Evolutionary conservation across 2,113 vertebrate species (phyloP), one percentile per base, ranked within the genome.

Genomic region (Cryptotis parvus): DNA sequence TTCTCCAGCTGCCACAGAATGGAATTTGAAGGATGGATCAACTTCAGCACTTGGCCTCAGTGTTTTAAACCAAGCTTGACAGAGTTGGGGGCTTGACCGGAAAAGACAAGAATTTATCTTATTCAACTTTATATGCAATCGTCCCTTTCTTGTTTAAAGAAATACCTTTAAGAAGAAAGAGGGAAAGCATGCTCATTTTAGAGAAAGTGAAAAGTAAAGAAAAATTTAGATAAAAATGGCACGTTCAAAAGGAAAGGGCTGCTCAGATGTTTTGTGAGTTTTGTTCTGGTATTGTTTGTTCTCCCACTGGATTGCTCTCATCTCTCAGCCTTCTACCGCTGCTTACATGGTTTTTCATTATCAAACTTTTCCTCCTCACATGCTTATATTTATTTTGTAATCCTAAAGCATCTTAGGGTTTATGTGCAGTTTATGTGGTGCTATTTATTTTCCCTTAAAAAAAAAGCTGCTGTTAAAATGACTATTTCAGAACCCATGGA

Each of bases 401-500:
- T 55, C 58, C 58, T 65, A 45, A 6, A 61, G 52, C 77, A 20
- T 92, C 66, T 78, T 68, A 78, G 58, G 79, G 49, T 70, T 52
- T 69, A 3, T 81, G 3, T 70, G 33, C 29, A 15, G 88, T 95
- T 91, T 95, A 90, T 87, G 81, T 84, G 74, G 9, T 68, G 43
- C 81, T 85, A 41, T 92, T 94, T 92, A 63, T 91, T 94, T 84
- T 82, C 84, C 81, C 37, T 94, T 52, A 0, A 2, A 31, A 33
- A 31, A 33, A 89, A 96, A 90, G n/a, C 74, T 95, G 91, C 78
- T 95, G 55, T 94, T 84, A 94, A 94, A 94, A 79, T 35, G 91
- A 86, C 83, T 87, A 84, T 94, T 94, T 94, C 66, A 90, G 65
- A 91, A 90, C 94, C 93, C 90, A 90, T 85, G 74, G 87, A 94